Percentiles rank a stretch among this genome's conserved stretches.
Evolutionary conservation across 2,797 vertebrate species (phyloP).

Genomic region (Thalassophryne amazonica): DNA sequence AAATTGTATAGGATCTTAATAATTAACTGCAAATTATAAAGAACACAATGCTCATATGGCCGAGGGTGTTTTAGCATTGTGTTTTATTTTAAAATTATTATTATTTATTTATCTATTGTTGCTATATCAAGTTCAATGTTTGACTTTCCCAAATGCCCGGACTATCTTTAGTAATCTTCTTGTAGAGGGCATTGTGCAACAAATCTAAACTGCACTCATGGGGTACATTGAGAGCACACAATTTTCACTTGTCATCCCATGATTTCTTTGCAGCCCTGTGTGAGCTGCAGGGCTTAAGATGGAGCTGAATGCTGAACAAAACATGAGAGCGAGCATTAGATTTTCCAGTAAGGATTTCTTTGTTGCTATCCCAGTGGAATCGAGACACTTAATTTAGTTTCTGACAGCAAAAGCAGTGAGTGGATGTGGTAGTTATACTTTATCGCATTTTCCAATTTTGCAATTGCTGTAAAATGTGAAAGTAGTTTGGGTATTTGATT

Average conservation of each 20-base stretch:
- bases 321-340: slow-evolving; percentile 66
- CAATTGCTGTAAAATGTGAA: slow-evolving; percentile 50
- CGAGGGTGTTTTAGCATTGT: too few relatives aligned
- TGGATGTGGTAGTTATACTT: slow-evolving; percentile 39
- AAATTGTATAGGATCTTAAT: too few relatives aligned
- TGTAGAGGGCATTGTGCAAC: slow-evolving; percentile 62
- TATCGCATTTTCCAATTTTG: slow-evolving; percentile 45
- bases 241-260: slow-evolving; percentile 51
- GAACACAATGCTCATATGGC: too few relatives aligned
- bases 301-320: slow-evolving; percentile 47
- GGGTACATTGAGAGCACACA: slow-evolving; percentile 37
- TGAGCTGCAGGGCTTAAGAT: slow-evolving; percentile 63
- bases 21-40: too few relatives aligned
- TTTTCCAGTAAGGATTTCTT: slow-evolving; percentile 51
- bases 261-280: slow-evolving; percentile 46
- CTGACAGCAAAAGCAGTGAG: slow-evolving; percentile 44
- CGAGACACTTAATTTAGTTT: slow-evolving; percentile 67
- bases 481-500: slow-evolving; percentile 23
- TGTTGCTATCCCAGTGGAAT: slow-evolving; percentile 55
- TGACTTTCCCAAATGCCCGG: slow-evolving; percentile 45
- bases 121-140: slow-evolving; percentile 53
- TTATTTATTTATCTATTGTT: too few relatives aligned
- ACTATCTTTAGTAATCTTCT: slow-evolving; percentile 60
- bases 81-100: too few relatives aligned
- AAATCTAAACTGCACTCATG: slow-evolving; percentile 57